Evolutionary conservation across 2,888 invertebrate species (phyloP).

Genomic region (Nomada flava): DNA sequence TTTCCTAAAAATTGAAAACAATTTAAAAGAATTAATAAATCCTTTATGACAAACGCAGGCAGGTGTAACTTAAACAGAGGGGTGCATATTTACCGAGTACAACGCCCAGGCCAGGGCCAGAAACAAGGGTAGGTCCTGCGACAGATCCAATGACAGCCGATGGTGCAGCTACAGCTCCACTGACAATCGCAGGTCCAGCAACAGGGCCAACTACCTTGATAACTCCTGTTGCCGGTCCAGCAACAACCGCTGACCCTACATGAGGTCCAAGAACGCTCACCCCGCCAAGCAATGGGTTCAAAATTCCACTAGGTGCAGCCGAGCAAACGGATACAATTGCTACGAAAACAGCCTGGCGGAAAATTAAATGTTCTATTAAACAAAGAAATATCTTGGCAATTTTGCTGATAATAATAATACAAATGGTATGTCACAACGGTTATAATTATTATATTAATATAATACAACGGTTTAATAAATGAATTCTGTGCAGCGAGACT

Average conservation of each 20-base stretch:
- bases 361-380: not conserved
- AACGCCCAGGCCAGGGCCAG: constrained; percentile 62
- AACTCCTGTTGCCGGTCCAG: constrained; percentile 77
- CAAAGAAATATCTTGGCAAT: not conserved
- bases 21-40: too few species aligned
- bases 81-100: constrained; percentile 43
- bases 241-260: constrained; percentile 76
- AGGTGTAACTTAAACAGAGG: too few species aligned
- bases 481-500: too few species aligned
- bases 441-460: too few species aligned
- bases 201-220: constrained; percentile 79
- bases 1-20: constrained; percentile 30
- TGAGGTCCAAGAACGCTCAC: constrained; percentile 75
- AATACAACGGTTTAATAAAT: too few species aligned
- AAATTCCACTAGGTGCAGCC: constrained; percentile 68
- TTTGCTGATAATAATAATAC: not conserved
- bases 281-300: constrained; percentile 69
- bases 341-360: constrained; percentile 38
- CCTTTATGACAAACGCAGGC: too few species aligned
- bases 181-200: constrained; percentile 78
- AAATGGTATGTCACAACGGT: not conserved
- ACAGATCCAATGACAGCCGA: constrained; percentile 70
- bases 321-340: constrained; percentile 58
- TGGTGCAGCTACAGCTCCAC: constrained; percentile 77
- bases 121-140: constrained; percentile 69